A percentile compares a stretch with the other conserved stretches of the same genome.
phyloP scores from a whole-genome alignment of 2,113 vertebrate genomes.

The Irena cyanogastra region DNA sequence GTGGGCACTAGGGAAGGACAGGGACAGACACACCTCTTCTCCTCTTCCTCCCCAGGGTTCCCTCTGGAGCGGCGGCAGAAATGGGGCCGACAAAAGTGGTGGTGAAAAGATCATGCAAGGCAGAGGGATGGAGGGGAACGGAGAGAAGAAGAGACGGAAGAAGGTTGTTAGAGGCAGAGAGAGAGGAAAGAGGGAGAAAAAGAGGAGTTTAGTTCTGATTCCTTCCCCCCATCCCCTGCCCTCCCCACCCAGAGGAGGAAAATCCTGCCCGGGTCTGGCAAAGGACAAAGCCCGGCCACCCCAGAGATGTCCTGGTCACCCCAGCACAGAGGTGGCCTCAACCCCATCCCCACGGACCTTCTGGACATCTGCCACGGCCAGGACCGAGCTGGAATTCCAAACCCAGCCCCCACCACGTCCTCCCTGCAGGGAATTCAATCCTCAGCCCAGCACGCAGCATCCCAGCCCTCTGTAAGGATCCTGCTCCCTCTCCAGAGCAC shows the following conservation, averaged over 20 bases:
- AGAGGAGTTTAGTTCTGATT: conserved; percentile 42
- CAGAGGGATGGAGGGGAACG: conserved; percentile 56
- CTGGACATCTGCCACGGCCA: background rate
- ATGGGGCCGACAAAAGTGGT: conserved; percentile 83
- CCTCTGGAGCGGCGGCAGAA: conserved; percentile 91
- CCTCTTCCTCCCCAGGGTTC: conserved; percentile 89
- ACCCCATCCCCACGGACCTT: background rate
- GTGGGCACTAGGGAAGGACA: background rate
- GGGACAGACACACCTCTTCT: conserved; percentile 87
- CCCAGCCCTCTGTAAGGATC: background rate
- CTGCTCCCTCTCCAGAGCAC: background rate
- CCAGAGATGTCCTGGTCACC: background rate
- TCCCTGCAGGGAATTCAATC: background rate
- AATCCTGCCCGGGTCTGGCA: background rate
- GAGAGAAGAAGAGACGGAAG: conserved; percentile 42
- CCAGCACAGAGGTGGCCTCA: background rate
- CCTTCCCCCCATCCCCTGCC: background rate
- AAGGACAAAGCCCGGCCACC: background rate
- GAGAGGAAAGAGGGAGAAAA: conserved; percentile 28
- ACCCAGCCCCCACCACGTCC: background rate
- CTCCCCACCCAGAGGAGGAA: background rate
- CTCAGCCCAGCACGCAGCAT: background rate
- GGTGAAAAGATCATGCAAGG: conserved; percentile 80
- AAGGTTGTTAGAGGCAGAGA: conserved; percentile 45
- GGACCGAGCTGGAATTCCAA: rapidly evolving